Evolutionary conservation across 2,797 vertebrate species (phyloP).

Genomic region (Nasua narica): DNA sequence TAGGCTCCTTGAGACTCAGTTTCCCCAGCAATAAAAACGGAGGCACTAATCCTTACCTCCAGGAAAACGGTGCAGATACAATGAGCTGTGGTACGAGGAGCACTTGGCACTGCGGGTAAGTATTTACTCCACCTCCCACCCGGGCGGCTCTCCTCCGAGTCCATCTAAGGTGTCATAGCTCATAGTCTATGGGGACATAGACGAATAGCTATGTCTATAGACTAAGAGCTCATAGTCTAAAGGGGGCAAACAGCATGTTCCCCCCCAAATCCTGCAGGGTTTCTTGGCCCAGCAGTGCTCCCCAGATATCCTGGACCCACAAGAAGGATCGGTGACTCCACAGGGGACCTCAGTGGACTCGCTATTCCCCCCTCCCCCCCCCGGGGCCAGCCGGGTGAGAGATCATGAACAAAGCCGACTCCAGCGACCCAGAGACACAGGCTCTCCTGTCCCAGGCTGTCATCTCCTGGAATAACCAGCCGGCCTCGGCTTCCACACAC

Average conservation of each 20-base stretch:
- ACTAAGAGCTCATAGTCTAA: neutral
- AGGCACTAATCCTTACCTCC: neutral
- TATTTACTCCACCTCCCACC: neutral
- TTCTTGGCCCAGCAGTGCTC: neutral
- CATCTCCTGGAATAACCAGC: fast-evolving
- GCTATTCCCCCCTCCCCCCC: neutral
- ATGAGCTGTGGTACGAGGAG: neutral
- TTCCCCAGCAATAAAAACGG: neutral
- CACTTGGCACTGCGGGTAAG: neutral
- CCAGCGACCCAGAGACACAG: neutral
- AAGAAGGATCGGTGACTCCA: fast-evolving
- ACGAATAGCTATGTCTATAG: too few species aligned
- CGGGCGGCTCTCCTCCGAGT: neutral
- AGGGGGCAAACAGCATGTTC: neutral
- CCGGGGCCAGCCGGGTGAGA: neutral
- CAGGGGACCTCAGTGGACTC: neutral
- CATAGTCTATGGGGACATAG: neutral
- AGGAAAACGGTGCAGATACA: neutral
- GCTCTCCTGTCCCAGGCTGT: neutral
- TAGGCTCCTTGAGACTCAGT: neutral
- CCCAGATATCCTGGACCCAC: neutral
- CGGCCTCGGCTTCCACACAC: neutral
- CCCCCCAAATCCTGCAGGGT: too few species aligned
- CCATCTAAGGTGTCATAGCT: neutral
- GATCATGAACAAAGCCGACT: neutral